Conservation (phyloP, 2,797 vertebrate genomes). For the Apodemus agrarius region DNA sequence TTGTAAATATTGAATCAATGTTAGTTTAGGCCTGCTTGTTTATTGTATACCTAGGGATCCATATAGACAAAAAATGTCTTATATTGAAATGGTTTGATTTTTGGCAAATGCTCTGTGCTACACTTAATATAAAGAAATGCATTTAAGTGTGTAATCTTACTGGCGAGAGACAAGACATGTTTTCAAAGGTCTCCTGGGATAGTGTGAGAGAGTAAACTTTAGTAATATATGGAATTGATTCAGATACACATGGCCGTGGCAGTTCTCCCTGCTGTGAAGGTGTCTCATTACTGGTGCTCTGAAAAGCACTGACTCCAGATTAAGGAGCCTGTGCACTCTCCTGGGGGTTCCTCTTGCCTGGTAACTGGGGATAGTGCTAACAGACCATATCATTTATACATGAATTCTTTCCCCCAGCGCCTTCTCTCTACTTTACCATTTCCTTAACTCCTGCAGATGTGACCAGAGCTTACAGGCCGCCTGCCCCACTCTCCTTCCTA, state of each 20-base stretch:
- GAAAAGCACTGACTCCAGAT: conserved; percentile 4
- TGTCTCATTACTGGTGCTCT: conserved; percentile 60
- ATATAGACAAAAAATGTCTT: not conserved
- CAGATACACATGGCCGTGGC: not conserved
- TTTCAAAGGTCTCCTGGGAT: conserved; percentile 48
- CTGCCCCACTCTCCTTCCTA: conserved; percentile 14
- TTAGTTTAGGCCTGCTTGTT: not conserved
- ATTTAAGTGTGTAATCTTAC: conserved; percentile 59
- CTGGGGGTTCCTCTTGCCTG: not conserved
- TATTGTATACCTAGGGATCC: not conserved
- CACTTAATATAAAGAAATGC: conserved; percentile 46
- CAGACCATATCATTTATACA: conserved; percentile 39
- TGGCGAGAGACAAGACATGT: conserved; percentile 53
- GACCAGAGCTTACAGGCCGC: conserved; percentile 10
- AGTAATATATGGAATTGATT: conserved; percentile 35
- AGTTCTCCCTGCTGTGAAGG: conserved; percentile 31
- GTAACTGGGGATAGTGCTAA: conserved; percentile 30
- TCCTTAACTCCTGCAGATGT: conserved; percentile 50
- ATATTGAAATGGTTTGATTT: conserved; percentile 28
- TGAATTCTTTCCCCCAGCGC: not conserved
- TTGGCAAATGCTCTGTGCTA: not conserved
- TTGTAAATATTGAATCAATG: conserved; percentile 35
- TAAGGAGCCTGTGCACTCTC: not conserved
- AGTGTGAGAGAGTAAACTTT: conserved; percentile 8
- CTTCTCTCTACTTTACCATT: conserved; percentile 17